These are phyloP conservation scores for Ammospiza caudacuta DNA, from an alignment of 2,113 vertebrate species.

Conservation along the genomic window DNA sequence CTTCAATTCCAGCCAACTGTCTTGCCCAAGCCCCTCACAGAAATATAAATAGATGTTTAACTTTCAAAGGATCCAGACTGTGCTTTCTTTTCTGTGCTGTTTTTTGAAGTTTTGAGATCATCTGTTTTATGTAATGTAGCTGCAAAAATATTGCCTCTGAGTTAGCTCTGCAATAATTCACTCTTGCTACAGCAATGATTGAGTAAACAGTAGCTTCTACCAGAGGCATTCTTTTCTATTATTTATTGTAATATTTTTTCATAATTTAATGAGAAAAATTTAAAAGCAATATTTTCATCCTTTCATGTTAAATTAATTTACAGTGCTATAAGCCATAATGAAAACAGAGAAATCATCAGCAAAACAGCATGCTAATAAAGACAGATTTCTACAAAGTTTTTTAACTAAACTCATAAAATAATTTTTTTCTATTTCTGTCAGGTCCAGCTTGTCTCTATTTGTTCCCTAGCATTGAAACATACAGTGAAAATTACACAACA, in stretches of 20 bases:
- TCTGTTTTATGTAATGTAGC: conserved; percentile 71
- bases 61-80: conserved; percentile 68
- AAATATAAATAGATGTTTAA: conserved; percentile 47
- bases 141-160: conserved; percentile 69
- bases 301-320: conserved; percentile 84
- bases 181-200: conserved; percentile 67
- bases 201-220: conserved; percentile 75
- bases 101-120: conserved; percentile 67
- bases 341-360: conserved; percentile 72
- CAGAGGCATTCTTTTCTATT: conserved; percentile 77
- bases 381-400: conserved; percentile 69
- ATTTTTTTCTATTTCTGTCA: conserved; percentile 19
- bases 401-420: conserved; percentile 52
- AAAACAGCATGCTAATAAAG: conserved; percentile 76
- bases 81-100: neutral
- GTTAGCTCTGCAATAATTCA: conserved; percentile 74
- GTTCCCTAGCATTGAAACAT: conserved; percentile 22
- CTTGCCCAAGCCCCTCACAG: neutral
- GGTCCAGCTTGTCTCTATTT: conserved; percentile 45
- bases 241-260: conserved; percentile 77
- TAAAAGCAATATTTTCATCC: conserved; percentile 78
- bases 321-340: conserved; percentile 71
- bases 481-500: conserved; percentile 34
- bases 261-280: conserved; percentile 79
- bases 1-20: conserved; percentile 16